Conservation (phyloP, 64 coral and sea anemone species). For the Montipora cactus region DNA sequence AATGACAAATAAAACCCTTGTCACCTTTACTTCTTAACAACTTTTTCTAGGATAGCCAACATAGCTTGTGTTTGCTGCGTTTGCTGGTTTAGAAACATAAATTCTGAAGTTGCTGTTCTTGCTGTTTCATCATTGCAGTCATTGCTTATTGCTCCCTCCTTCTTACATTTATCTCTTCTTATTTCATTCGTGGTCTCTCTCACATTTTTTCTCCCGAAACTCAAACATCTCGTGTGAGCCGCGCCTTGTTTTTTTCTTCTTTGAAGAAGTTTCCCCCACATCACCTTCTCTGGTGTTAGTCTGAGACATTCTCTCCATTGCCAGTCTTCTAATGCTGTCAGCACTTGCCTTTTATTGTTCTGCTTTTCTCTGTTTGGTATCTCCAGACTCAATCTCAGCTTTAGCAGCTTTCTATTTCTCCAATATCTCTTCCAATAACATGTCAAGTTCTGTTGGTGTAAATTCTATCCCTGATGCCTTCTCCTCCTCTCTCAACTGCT, state of each 20-base stretch:
- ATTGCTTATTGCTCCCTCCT: slow-evolving; percentile 19
- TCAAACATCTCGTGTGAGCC: neutral
- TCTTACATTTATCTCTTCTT: slow-evolving; percentile 28
- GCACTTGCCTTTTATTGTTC: slow-evolving; percentile 28
- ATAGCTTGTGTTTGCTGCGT: slow-evolving; percentile 26
- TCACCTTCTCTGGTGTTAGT: slow-evolving; percentile 32
- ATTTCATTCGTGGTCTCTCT: slow-evolving; percentile 24
- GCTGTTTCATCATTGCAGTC: slow-evolving; percentile 37
- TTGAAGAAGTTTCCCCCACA: slow-evolving; percentile 39
- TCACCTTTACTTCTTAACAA: slow-evolving; percentile 2
- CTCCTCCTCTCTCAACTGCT: slow-evolving; percentile 36
- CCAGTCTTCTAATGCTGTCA: slow-evolving; percentile 44
- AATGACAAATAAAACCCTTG: slow-evolving; percentile 28
- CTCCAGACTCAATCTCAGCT: slow-evolving; percentile 40
- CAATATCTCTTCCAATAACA: slow-evolving; percentile 34
- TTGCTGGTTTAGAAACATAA: slow-evolving; percentile 29
- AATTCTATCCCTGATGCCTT: slow-evolving; percentile 30
- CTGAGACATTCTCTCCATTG: slow-evolving; percentile 38
- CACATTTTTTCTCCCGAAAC: neutral
- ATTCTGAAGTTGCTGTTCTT: slow-evolving; percentile 27
- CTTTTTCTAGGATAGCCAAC: slow-evolving; percentile 29
- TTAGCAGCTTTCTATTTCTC: neutral
- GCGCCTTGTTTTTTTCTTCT: slow-evolving; percentile 34
- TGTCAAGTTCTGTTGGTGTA: slow-evolving; percentile 41
- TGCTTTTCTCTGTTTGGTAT: slow-evolving; percentile 43